Evolutionary conservation across 2,888 invertebrate genomes (phyloP).

Genomic region (Nezara viridula): DNA sequence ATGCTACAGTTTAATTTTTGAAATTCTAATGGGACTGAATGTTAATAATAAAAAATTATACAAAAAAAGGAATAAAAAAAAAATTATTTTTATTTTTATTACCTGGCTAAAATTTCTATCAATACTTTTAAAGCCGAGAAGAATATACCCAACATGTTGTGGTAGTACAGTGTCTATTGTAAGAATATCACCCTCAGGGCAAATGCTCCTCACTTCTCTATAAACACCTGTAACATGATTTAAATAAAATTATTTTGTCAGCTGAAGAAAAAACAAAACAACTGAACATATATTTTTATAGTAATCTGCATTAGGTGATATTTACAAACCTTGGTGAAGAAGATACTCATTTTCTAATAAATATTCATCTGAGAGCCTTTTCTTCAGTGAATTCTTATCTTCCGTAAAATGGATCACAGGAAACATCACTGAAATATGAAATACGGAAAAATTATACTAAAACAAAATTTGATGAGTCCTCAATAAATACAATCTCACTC

Average conservation of each 20-base stretch:
- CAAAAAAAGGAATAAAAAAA: neutral
- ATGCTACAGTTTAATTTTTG: no score
- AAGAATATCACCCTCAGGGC: slow-evolving; percentile 67
- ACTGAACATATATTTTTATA: neutral
- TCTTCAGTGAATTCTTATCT: slow-evolving; percentile 65
- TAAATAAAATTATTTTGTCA: neutral
- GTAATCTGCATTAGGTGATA: neutral
- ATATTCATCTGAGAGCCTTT: slow-evolving; percentile 65
- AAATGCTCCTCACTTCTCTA: slow-evolving; percentile 68
- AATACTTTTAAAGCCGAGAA: slow-evolving; percentile 69
- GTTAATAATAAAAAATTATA: neutral
- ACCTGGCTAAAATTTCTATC: slow-evolving; percentile 68
- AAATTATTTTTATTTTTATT: no score
- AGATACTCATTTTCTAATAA: slow-evolving; percentile 65
- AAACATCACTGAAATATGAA: slow-evolving; percentile 67
- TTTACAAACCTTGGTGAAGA: slow-evolving; percentile 66
- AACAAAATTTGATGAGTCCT: neutral
- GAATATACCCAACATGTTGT: slow-evolving; percentile 66
- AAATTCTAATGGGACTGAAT: no score
- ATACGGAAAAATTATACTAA: neutral
- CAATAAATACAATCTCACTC: no score
- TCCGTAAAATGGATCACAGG: slow-evolving; percentile 68
- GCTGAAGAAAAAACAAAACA: neutral
- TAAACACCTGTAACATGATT: slow-evolving; percentile 67
- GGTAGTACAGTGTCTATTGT: slow-evolving; percentile 59